Percentiles rank a stretch among this genome's conserved stretches.
Conservation (phyloP, 2,113 vertebrate genomes). For the Oncorhynchus kisutch region DNA sequence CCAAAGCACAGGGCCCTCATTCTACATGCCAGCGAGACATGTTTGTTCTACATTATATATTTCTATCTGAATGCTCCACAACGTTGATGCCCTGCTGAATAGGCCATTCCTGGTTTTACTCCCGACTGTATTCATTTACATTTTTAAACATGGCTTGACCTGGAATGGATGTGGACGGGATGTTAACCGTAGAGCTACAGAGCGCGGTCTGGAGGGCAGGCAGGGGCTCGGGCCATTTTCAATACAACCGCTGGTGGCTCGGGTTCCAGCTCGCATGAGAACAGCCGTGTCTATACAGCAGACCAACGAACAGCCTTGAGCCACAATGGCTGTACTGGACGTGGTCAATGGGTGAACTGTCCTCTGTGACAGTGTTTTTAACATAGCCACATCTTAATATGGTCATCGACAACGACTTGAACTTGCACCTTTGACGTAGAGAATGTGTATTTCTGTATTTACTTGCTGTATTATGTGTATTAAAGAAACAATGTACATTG, state of each 20-base stretch:
- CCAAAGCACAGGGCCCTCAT: not conserved
- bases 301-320: conserved; percentile 26
- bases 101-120: not conserved
- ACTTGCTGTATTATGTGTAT: too few species aligned
- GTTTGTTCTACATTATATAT: too few species aligned
- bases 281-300: conserved; percentile 27
- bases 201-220: conserved; percentile 18
- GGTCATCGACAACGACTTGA: too few species aligned
- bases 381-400: too few species aligned
- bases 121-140: conserved; percentile 21
- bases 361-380: not conserved
- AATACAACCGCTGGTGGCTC: conserved; percentile 50
- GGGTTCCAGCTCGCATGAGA: conserved; percentile 53
- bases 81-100: too few species aligned
- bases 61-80: too few species aligned
- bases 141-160: conserved; percentile 26
- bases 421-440: too few species aligned
- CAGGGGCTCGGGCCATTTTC: not conserved
- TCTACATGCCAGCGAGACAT: not conserved
- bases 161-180: conserved; percentile 21
- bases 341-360: not conserved
- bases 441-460: too few species aligned
- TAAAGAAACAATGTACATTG: too few species aligned
- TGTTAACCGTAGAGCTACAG: not conserved
- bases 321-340: conserved; percentile 39